Evolutionary conservation across 2,888 invertebrate genomes (phyloP), one percentile per base, ranked within the genome.

Genomic region (Limnephilus auricula): DNA sequence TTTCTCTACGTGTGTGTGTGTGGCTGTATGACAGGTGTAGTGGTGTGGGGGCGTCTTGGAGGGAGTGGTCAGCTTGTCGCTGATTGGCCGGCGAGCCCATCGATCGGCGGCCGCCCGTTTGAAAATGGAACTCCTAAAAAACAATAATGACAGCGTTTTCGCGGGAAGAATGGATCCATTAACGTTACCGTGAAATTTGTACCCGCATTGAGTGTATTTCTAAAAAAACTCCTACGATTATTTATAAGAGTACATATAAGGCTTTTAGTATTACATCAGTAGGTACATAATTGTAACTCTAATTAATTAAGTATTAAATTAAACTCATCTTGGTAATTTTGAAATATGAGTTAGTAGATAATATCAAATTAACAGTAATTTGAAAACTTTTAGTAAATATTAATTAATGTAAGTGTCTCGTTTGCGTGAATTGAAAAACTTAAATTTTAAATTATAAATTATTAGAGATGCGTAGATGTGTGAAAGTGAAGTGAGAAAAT

Each of bases 71-170:
- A 93, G 92, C 93, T 92, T 90, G 91, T 88, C 86, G 86, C 91
- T 91, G 92, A 92, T 93, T 93, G 93, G 93, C 93, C 93, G 91
- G 91, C 91, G 93, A 93, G 93, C 93, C 93, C 94, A 94, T 94
- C 94, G 93, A 94, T 94, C 94, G 94, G 90, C 93, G 93, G 91
- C 93, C 92, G 92, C 93, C 93, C 93, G 93, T 91, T 91, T 91
- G 92, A 92, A 92, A 91, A 92, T 91, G 92, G 90, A 90, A 89
- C 91, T 90, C 90, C 79, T 89, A 92, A 92, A 92, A 91, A 91
- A 91, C 40, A 84, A 65, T 91, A 91, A 92, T 92, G 89, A 91
- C 90, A 89, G 92, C 91, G 89, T 90, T 92, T 92, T 90, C 92
- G 92, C 92, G 89, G 92, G 90, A 92, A 92, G 90, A 91, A 92